A percentile compares a stretch with the other conserved stretches of the same genome.
Evolutionary conservation across 1,140 invertebrate genomes (phyloP).

Genomic region (Meteorus sp.): DNA sequence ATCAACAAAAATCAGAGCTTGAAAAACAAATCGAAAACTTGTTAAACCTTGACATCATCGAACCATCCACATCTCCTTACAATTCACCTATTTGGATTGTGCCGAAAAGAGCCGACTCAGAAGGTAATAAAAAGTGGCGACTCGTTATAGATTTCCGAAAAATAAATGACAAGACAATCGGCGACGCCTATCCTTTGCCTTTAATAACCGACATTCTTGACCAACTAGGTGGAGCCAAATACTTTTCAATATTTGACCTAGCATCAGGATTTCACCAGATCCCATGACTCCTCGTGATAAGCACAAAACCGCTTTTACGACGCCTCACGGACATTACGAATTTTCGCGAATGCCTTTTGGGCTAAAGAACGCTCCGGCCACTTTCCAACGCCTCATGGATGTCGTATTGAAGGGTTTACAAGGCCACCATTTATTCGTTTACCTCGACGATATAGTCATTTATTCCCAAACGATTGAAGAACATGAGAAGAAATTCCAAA

Average conservation of each 20-base stretch:
- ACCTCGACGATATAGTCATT: constrained; percentile 3
- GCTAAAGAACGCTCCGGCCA: neutral
- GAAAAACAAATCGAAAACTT: neutral
- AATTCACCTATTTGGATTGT: constrained; percentile 7
- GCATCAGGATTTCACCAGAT: constrained; percentile 2
- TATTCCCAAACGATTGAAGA: neutral
- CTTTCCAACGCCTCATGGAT: constrained; percentile 1
- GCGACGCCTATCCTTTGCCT: constrained; percentile 1
- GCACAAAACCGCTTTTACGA: constrained; percentile 2
- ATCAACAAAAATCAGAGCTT: neutral
- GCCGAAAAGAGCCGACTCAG: constrained; percentile 1
- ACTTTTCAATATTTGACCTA: constrained; percentile 1
- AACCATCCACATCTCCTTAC: neutral
- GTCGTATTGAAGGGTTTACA: neutral
- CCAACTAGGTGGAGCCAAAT: neutral
- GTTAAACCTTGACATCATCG: neutral
- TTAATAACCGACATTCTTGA: neutral
- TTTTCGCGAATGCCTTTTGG: constrained; percentile 2
- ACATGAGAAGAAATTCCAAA: neutral
- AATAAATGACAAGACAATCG: constrained; percentile 1
- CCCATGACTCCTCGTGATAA: neutral
- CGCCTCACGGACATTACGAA: neutral
- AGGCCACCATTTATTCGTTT: neutral
- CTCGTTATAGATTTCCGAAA: constrained; percentile 1
- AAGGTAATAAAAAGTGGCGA: constrained; percentile 9